Base-by-base conservation (phyloP, 2,888 invertebrate genomes). In the Rotaria magnacalcarata region DNA sequence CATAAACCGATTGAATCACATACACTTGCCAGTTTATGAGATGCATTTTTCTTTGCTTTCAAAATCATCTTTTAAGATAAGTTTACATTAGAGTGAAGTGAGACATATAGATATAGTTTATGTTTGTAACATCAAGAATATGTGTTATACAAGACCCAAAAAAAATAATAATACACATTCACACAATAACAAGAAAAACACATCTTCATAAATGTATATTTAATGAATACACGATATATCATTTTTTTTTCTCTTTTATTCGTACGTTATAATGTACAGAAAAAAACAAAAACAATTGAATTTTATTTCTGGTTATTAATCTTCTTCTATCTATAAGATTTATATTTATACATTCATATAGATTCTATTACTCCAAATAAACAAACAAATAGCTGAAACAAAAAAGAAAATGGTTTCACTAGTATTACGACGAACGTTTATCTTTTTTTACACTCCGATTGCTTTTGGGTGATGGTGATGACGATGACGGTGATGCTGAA, bases 1-100 rank as follows among this genome's bases (percentile, higher is more conserved):
- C 67, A 67, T 67, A 67, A 67, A 67, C 67, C 67, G 27, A 67
- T 67, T 67, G 67, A 67, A 34, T 67, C 67, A 67, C 67, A 67
- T 67, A 16, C 19, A 34, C 67, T 67, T 67, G 6, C 19, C 27
- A 27, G 14, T 67, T 34, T 27, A 67, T 67, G 67, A 67, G 27
- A 27, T 67, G 67, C 27, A 67, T 67, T 52, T 52, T 21, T 3
- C 11, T 67, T 67, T 14, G 34, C 14, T 67, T 34, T 41, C 4
- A 1, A 67, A 67, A 67, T 67, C 34, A 34, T 67, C 67, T 67
- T 67, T 67, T 16, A 27, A 67, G 34, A 67, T 67, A 67, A 67
- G 34, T 41, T 34, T 67, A 34, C 34, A 67, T 67, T 19, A 34
- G 34, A 67, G 34, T 67, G 67, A 67, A 67, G 67, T 67, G 34